Base-by-base conservation (phyloP, 2,797 vertebrate genomes). In the Tragopan temminckii region DNA sequence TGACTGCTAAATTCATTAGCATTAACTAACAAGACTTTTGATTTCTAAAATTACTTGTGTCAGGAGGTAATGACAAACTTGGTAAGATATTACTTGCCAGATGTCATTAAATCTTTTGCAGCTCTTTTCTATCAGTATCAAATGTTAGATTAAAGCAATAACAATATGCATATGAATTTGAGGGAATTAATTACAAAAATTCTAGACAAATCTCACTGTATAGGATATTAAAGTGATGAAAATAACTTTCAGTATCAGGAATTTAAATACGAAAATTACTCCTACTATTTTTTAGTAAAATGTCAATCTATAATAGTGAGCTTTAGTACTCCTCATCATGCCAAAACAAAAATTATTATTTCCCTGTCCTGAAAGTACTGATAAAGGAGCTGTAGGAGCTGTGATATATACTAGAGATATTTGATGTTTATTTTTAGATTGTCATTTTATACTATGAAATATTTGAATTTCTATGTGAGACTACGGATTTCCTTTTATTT, bases 1-100 rank as follows among this genome's bases (percentile, higher is more conserved):
- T 90, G 67, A 86, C 83, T 95, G 87, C 48, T 81, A 89, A 69
- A 89, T 90, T 93, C 35, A 92, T 95, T 91, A 91, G 74, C 27
- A 46, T 76, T 89, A 75, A 80, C 61, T 93, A 94, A 94, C 50
- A 82, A 75, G 64, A 88, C 19, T 80, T 29, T 79, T 94, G 88
- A 89, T 52, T 94, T 94, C 42, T 84, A 81, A 81, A 91, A 91
- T 78, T 75, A 24, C 57, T 96, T 77, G 31, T 92, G 58, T 92
- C 72, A 91, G 38, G 24, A 76, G 31, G 31, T 72, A 93, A 88
- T 86, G 70, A 75, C 50, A 90, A 96, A 93, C 21, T 58, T 92
- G 69, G 55, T 84, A 91, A 82, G 71, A 80, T 18, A 50, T 52
- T 84, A 71, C 50, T 79, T 76, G 42, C 18, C 81, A 83, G 87